phyloP scores from a whole-genome alignment of 2,797 vertebrate species.

The Cossypha dichroa region DNA sequence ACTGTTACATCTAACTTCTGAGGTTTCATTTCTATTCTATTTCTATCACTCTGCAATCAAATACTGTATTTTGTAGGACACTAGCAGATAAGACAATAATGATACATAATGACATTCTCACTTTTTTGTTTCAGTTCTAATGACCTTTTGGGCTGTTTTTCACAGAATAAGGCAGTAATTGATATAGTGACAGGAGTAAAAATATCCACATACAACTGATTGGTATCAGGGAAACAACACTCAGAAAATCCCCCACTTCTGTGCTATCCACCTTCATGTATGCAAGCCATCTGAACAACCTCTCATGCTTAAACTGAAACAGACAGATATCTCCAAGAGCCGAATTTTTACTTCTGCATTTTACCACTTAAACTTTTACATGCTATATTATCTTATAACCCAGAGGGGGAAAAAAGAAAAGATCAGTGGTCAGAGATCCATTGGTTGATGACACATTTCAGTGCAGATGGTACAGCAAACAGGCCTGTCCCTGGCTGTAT shows the following conservation, averaged over 20 bases:
- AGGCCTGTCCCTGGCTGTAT: background rate
- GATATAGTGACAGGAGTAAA: background rate
- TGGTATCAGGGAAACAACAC: background rate
- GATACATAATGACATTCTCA: background rate
- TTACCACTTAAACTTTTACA: background rate
- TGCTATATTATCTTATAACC: background rate
- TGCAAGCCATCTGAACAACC: background rate
- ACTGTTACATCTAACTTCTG: background rate
- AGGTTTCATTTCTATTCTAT: background rate
- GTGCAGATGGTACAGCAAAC: background rate
- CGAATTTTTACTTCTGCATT: accelerated
- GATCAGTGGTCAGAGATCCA: background rate
- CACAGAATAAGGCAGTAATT: background rate
- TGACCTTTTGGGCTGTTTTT: background rate
- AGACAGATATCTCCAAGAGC: background rate
- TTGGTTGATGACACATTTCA: background rate
- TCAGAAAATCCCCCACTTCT: background rate
- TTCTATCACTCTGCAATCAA: background rate
- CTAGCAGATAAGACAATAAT: background rate
- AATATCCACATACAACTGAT: background rate
- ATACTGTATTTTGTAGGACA: background rate
- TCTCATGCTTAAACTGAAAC: background rate
- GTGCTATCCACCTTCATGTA: background rate
- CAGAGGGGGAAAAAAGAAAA: background rate
- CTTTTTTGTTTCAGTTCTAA: background rate